Conservation (phyloP, 1,140 invertebrate species). For the Sarcophaga peregrina region DNA sequence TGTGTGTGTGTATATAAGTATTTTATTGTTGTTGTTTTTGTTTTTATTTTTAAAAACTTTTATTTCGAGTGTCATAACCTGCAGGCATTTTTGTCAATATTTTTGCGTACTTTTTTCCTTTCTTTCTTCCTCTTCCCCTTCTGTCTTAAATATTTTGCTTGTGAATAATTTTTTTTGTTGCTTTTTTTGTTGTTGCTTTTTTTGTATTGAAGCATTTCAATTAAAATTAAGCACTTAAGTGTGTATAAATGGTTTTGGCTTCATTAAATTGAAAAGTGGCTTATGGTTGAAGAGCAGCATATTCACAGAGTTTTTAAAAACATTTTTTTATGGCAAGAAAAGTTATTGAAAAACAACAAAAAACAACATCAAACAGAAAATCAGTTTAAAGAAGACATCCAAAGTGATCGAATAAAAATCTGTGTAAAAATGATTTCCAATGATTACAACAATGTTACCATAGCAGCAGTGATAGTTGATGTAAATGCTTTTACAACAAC, state of each 20-base stretch:
- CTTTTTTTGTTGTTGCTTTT: background rate
- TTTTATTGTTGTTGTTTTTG: background rate
- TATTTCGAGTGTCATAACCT: conserved; percentile 10
- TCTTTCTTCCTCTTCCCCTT: background rate
- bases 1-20: background rate
- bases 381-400: no score
- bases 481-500: no score
- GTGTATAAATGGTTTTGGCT: conserved; percentile 9
- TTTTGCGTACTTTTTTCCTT: background rate
- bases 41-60: background rate
- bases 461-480: no score
- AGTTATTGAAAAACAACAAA: no score
- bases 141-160: no score
- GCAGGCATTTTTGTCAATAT: conserved; percentile 4
- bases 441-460: no score
- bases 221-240: conserved; percentile 16
- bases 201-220: conserved; percentile 11
- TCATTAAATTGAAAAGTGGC: conserved; percentile 8
- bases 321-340: no score
- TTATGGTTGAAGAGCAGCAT: background rate
- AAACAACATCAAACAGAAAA: no score
- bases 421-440: no score
- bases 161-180: background rate
- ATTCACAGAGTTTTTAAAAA: no score
- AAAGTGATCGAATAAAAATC: no score